Conservation (phyloP, 92 coral and sea anemone genomes). For the Metridium senile region DNA sequence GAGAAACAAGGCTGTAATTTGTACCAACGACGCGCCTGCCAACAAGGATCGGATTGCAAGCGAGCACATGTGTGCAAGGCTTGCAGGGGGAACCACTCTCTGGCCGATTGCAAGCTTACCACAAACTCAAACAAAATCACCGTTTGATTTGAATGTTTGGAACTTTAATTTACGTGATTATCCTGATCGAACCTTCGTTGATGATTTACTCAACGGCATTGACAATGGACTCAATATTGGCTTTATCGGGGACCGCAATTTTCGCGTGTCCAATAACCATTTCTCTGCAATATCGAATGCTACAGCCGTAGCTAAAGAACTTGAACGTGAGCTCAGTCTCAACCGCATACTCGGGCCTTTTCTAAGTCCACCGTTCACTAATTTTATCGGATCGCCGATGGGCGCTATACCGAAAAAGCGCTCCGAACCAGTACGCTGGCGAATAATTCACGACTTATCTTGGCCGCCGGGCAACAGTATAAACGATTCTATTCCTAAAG, state of each 20-base stretch:
- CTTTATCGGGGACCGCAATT: neutral
- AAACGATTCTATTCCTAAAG: slow-evolving; percentile 21
- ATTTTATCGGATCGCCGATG: slow-evolving; percentile 34
- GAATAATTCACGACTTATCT: slow-evolving; percentile 34
- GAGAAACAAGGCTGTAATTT: slow-evolving; percentile 21
- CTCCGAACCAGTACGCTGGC: slow-evolving; percentile 29
- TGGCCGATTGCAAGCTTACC: slow-evolving; percentile 41
- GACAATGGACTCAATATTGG: slow-evolving; percentile 13
- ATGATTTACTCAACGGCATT: slow-evolving; percentile 1
- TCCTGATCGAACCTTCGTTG: slow-evolving; percentile 8
- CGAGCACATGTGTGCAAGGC: slow-evolving; percentile 51
- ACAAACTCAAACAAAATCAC: slow-evolving; percentile 5
- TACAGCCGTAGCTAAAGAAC: slow-evolving; percentile 18
- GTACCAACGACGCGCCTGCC: slow-evolving; percentile 20
- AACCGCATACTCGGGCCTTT: slow-evolving; percentile 30
- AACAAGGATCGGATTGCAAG: slow-evolving; percentile 27
- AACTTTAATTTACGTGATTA: neutral
- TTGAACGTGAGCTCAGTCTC: slow-evolving; percentile 20
- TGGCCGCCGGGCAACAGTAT: slow-evolving; percentile 25
- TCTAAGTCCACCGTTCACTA: slow-evolving; percentile 6
- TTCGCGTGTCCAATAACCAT: slow-evolving; percentile 13
- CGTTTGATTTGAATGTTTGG: slow-evolving; percentile 5
- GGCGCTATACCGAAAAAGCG: slow-evolving; percentile 42
- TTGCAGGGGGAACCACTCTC: slow-evolving; percentile 41
- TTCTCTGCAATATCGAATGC: slow-evolving; percentile 14